Conservation (phyloP, 2,113 vertebrate genomes). For the Orthonyx spaldingii region DNA sequence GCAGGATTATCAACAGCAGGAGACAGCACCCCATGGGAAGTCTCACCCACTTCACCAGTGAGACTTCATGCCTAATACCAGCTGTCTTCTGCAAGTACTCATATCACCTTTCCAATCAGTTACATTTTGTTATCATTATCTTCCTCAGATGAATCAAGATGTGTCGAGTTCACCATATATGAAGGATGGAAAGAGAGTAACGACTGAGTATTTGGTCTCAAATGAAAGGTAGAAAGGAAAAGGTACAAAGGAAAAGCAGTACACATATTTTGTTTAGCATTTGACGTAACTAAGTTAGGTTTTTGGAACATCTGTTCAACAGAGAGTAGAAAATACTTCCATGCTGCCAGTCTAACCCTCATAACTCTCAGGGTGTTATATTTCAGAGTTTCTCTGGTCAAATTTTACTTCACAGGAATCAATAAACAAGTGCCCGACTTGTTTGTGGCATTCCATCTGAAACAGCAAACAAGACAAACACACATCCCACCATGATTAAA, state of each 20-base stretch:
- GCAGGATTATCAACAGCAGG: not conserved
- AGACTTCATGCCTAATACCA: not conserved
- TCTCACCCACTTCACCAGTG: not conserved
- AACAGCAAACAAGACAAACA: not conserved
- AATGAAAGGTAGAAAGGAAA: not conserved
- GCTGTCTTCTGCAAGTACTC: not conserved
- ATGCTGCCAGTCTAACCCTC: not conserved
- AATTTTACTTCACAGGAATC: not conserved
- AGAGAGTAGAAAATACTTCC: not conserved
- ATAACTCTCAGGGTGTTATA: not conserved
- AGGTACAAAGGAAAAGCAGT: not conserved
- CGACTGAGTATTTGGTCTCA: not conserved
- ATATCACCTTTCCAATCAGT: not conserved
- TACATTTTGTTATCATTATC: not conserved
- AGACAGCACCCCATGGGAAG: not conserved
- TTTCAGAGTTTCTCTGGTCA: not conserved
- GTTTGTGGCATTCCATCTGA: not conserved
- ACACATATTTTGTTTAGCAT: not conserved
- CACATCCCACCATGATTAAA: not conserved
- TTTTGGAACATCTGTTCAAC: not conserved
- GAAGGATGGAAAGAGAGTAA: not conserved
- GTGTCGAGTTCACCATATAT: not conserved
- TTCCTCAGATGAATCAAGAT: not conserved
- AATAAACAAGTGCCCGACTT: not conserved
- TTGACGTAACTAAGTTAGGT: not conserved